Conservation (phyloP, 1,140 invertebrate species). For the Bradysia coprophila region DNA sequence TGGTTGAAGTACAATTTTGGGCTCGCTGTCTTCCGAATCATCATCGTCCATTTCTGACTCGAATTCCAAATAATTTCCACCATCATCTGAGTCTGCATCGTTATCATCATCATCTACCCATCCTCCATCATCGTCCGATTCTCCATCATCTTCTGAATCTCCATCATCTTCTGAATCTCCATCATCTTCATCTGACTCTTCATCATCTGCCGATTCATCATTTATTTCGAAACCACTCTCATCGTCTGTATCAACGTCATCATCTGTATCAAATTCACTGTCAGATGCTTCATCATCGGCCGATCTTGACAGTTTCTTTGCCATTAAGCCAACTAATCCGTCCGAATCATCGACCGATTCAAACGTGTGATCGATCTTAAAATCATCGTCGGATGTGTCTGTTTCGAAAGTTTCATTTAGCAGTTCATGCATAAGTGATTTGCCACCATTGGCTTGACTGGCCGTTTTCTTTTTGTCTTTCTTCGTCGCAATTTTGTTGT, state of each 20-base stretch:
- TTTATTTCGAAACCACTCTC: too few relatives aligned
- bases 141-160: neutral
- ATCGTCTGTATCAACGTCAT: slow-evolving; percentile 4
- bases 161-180: neutral
- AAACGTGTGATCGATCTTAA: slow-evolving; percentile 10
- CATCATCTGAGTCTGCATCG: slow-evolving; percentile 5
- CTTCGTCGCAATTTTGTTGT: slow-evolving; percentile 4
- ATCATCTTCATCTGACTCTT: too few relatives aligned
- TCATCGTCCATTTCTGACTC: slow-evolving; percentile 1
- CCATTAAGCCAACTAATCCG: slow-evolving; percentile 4
- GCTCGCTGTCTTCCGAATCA: too few relatives aligned
- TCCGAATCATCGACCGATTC: neutral
- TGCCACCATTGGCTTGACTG: neutral
- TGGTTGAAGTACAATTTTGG: too few relatives aligned
- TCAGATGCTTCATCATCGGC: neutral
- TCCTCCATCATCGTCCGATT: neutral
- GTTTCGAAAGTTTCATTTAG: slow-evolving; percentile 18
- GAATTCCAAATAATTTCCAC: too few relatives aligned
- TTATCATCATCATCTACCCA: slow-evolving; percentile 2
- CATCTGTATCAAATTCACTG: slow-evolving; percentile 4
- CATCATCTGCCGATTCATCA: too few relatives aligned
- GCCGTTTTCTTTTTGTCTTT: slow-evolving; percentile 6
- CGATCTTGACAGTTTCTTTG: neutral
- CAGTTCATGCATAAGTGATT: slow-evolving; percentile 2
- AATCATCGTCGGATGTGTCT: slow-evolving; percentile 14